These are phyloP conservation scores for Porites rus DNA, from an alignment of 92 coral and sea anemone genomes.

Conservation along the genomic window DNA sequence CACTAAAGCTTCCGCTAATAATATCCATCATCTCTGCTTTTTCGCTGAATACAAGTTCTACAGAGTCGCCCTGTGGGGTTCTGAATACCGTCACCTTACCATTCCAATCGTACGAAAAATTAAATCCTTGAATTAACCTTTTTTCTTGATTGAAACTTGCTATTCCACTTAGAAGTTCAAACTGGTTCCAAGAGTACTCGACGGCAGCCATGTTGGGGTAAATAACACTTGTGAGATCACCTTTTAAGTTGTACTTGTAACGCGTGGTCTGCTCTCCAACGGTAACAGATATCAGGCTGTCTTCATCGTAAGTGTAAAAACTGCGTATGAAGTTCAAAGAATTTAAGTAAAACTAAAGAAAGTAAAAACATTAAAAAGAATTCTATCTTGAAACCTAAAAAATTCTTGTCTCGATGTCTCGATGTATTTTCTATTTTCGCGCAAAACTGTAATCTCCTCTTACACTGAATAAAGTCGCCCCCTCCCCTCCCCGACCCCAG, in stretches of 20 bases:
- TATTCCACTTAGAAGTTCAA: constrained; percentile 57
- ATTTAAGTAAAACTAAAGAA: not conserved
- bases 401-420: no score
- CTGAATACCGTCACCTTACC: constrained; percentile 55
- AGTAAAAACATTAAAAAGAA: no score
- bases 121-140: constrained; percentile 38
- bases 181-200: constrained; percentile 65
- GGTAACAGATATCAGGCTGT: constrained; percentile 54
- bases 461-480: no score
- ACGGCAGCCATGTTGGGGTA: constrained; percentile 60
- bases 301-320: constrained; percentile 64
- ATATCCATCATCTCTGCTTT: constrained; percentile 40
- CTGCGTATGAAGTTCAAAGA: constrained; percentile 8
- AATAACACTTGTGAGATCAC: constrained; percentile 72
- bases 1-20: constrained; percentile 13
- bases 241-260: constrained; percentile 56
- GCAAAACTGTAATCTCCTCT: no score
- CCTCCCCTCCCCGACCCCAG: not conserved
- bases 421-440: no score
- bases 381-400: no score
- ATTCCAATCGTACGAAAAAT: constrained; percentile 72
- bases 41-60: constrained; percentile 28
- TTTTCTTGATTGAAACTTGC: constrained; percentile 56
- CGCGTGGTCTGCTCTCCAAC: constrained; percentile 52
- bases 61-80: constrained; percentile 36